phyloP scores from a whole-genome alignment of 2,888 invertebrate species.

The Drosophila incognita region DNA sequence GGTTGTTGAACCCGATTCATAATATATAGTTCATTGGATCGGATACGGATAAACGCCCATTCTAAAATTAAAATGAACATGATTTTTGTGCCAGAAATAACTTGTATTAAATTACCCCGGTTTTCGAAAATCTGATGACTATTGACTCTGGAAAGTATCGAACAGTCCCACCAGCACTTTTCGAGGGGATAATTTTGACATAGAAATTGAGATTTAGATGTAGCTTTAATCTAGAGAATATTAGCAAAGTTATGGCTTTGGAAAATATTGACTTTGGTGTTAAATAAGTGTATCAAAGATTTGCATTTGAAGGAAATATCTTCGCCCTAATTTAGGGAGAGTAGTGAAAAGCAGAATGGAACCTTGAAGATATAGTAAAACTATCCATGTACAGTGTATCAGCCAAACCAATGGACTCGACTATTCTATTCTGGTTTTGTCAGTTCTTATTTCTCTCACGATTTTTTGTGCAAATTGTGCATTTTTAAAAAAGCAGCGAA shows the following conservation, averaged over 20 bases:
- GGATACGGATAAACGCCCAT: not conserved
- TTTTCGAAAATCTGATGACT: too few relatives aligned
- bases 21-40: not conserved
- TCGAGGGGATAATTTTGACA: too few relatives aligned
- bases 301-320: not conserved
- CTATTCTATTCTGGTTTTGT: not conserved
- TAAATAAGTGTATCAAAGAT: not conserved
- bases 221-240: too few relatives aligned
- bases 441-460: not conserved
- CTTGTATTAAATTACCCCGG: rapidly evolving
- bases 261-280: not conserved
- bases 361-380: not conserved
- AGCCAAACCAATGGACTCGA: not conserved
- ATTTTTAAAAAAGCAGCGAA: constrained; percentile 24
- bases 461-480: not conserved
- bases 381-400: not conserved
- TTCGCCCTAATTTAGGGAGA: rapidly evolving
- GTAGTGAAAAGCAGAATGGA: too few relatives aligned
- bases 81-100: not conserved
- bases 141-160: too few relatives aligned
- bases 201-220: too few relatives aligned
- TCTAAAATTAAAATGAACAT: not conserved
- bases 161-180: too few relatives aligned
- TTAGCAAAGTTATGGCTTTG: not conserved
- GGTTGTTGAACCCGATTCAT: not conserved